Percentiles rank a stretch among this genome's conserved stretches.
These are phyloP conservation scores for Priapulus caudatus DNA, from an alignment of 2,888 invertebrate species.

Conservation along the genomic window DNA sequence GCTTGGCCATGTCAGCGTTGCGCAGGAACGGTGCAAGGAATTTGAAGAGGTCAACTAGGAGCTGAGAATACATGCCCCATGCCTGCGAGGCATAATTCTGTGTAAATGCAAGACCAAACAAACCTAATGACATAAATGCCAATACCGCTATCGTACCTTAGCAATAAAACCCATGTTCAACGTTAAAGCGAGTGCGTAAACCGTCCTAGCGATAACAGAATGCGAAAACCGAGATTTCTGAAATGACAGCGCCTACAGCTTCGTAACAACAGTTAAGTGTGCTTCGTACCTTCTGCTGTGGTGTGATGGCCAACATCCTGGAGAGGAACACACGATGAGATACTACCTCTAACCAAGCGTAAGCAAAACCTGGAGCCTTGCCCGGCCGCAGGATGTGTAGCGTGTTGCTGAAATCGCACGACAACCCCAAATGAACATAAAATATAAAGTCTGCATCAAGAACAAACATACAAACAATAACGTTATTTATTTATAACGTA, in stretches of 20 bases:
- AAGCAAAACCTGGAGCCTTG: conserved; percentile 89
- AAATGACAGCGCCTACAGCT: too few relatives aligned
- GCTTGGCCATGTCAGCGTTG: conserved; percentile 88
- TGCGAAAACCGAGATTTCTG: too few relatives aligned
- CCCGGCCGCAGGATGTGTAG: conserved; percentile 82
- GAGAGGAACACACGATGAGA: conserved; percentile 93
- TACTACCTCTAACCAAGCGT: conserved; percentile 94
- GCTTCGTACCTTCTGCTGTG: conserved; percentile 66
- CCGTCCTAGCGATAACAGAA: neutral
- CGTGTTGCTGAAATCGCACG: conserved; percentile 57
- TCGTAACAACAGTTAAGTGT: too few relatives aligned
- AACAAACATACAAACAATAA: too few relatives aligned
- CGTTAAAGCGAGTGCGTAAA: conserved; percentile 6
- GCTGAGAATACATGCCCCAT: conserved; percentile 93
- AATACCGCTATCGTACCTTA: too few relatives aligned
- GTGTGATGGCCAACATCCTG: conserved; percentile 73
- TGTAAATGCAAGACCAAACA: too few relatives aligned
- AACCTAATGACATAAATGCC: too few relatives aligned
- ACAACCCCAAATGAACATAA: too few relatives aligned
- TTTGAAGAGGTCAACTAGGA: conserved; percentile 88
- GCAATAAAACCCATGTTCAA: too few relatives aligned
- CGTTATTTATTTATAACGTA: too few relatives aligned
- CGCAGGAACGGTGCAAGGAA: conserved; percentile 91
- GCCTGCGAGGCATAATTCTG: conserved; percentile 52
- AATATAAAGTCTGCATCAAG: too few relatives aligned